These are phyloP conservation scores for Tholera decimalis DNA, from an alignment of 2,888 invertebrate genomes.

Conservation along the genomic window DNA sequence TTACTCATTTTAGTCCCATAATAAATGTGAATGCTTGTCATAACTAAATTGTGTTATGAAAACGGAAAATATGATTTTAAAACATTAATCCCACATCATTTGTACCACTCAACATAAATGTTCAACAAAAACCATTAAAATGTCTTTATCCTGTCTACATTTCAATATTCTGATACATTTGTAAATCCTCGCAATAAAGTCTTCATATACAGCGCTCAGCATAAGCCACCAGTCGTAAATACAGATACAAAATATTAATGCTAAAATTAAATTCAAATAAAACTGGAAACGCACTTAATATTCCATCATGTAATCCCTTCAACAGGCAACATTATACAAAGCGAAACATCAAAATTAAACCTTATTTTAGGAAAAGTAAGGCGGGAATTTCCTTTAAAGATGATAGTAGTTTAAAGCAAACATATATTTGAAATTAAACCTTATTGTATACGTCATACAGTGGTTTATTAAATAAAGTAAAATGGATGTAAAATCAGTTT, in stretches of 20 bases:
- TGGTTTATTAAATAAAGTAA: slow-evolving; percentile 16
- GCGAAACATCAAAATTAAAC: slow-evolving; percentile 30
- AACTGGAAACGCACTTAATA: slow-evolving; percentile 53
- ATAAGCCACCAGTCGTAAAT: slow-evolving; percentile 37
- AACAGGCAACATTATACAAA: slow-evolving; percentile 41
- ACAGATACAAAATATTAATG: slow-evolving; percentile 48
- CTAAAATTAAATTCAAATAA: slow-evolving; percentile 64
- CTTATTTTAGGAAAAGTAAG: slow-evolving; percentile 9
- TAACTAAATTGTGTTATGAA: slow-evolving; percentile 11
- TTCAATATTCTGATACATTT: slow-evolving; percentile 41
- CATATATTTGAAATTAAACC: slow-evolving; percentile 34
- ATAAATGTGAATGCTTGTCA: slow-evolving; percentile 2
- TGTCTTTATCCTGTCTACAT: slow-evolving; percentile 23
- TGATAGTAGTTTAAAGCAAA: slow-evolving; percentile 12
- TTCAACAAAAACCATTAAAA: slow-evolving; percentile 17
- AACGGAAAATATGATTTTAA: slow-evolving; percentile 18
- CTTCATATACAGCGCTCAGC: neutral
- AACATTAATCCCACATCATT: slow-evolving; percentile 8
- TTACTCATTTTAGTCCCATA: neutral
- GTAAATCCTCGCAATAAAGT: slow-evolving; percentile 46
- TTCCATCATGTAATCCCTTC: slow-evolving; percentile 55
- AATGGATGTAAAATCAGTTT: slow-evolving; percentile 3
- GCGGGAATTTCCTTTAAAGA: slow-evolving; percentile 14
- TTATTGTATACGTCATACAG: slow-evolving; percentile 32
- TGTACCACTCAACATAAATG: slow-evolving; percentile 15